Conservation (phyloP, 2,888 invertebrate species). For the Drosophila fungiperda region DNA sequence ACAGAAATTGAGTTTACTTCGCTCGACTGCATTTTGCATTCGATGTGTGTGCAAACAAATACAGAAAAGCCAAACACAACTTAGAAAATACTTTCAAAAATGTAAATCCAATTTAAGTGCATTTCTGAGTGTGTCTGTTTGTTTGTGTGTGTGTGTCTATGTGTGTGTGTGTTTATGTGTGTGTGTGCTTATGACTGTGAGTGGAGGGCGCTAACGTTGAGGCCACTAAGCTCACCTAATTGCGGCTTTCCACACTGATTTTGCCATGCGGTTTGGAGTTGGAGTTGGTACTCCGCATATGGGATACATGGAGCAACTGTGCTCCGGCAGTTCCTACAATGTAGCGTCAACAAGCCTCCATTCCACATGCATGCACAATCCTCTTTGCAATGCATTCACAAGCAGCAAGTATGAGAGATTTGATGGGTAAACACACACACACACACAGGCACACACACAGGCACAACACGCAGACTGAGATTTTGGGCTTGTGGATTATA, state of each 20-base stretch:
- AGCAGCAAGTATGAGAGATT: constrained; percentile 34
- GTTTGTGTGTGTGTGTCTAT: background rate
- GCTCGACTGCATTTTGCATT: constrained; percentile 6
- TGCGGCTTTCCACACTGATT: constrained; percentile 58
- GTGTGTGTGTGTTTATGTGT: background rate
- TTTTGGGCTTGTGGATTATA: constrained; percentile 21
- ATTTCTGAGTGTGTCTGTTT: background rate
- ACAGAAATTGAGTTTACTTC: constrained; percentile 18
- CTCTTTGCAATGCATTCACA: constrained; percentile 29
- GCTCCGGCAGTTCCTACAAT: constrained; percentile 8
- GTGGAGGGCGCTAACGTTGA: constrained; percentile 1
- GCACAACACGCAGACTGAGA: background rate
- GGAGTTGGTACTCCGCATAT: constrained; percentile 13
- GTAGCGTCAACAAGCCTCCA: constrained; percentile 5
- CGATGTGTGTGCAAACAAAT: background rate
- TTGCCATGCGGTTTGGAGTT: constrained; percentile 43
- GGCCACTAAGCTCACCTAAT: constrained; percentile 52
- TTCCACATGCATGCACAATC: constrained; percentile 17
- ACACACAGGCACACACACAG: constrained; percentile 1
- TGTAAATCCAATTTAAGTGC: background rate
- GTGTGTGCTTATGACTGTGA: too few relatives aligned
- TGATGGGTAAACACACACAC: constrained; percentile 19
- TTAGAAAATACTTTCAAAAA: background rate
- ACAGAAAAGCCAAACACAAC: background rate
- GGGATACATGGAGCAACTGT: background rate